A percentile compares a stretch with the other conserved stretches of the same genome.
Conservation (phyloP, 2,888 invertebrate genomes). For the Thymelicus acteon region DNA sequence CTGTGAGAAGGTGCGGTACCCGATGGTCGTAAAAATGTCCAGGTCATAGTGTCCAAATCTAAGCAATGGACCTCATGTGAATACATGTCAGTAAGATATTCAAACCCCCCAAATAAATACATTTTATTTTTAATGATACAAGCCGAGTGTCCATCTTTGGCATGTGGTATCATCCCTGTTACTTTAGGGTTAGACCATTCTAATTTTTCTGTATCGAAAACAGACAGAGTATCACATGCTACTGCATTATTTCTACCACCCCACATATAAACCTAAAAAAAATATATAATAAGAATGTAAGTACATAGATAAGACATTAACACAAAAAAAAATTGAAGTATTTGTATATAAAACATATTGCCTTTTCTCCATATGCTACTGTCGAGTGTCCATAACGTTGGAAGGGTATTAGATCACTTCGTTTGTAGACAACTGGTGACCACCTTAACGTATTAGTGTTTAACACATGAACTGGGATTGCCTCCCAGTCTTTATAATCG, state of each 20-base stretch:
- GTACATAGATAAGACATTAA: no score
- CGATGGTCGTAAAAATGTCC: conserved; percentile 86
- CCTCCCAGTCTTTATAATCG: conserved; percentile 89
- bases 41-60: conserved; percentile 89
- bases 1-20: conserved; percentile 89
- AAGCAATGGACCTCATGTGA: conserved; percentile 91
- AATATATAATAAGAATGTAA: no score
- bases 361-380: conserved; percentile 89
- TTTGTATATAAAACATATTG: neutral
- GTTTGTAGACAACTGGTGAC: conserved; percentile 82
- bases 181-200: conserved; percentile 88
- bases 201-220: conserved; percentile 90
- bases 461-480: conserved; percentile 94
- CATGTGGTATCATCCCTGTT: conserved; percentile 89
- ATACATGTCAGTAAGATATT: conserved; percentile 92
- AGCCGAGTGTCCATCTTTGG: conserved; percentile 96
- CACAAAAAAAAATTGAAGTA: neutral
- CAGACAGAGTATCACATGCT: conserved; percentile 92
- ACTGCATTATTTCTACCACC: conserved; percentile 95
- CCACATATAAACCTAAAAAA: conserved; percentile 91
- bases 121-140: conserved; percentile 91
- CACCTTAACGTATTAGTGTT: conserved; percentile 89
- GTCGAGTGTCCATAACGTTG: conserved; percentile 97
- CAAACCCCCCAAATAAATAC: conserved; percentile 97
- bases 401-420: conserved; percentile 86